Base-by-base conservation (phyloP, 1,140 invertebrate species). In the Paraescarpia echinospica region DNA sequence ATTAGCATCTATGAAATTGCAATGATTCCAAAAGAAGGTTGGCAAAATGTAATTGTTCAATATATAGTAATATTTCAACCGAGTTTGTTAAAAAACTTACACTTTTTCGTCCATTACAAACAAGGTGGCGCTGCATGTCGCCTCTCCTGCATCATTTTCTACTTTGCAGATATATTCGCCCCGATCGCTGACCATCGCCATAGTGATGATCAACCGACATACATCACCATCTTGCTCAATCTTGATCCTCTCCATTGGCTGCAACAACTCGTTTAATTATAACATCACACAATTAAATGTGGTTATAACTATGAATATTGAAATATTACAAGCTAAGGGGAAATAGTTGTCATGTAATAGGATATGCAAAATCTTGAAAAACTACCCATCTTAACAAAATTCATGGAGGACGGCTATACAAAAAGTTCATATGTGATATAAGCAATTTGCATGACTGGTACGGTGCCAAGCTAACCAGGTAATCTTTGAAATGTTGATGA, bases 131-230 rank as follows among this genome's bases (percentile, higher is more conserved):
- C 91, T 89, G 59, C 89, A 92, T 14, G 59, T 48, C 18, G 92
- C 92, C 93, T 94, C 93, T 41, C 93, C 93, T 22, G 92, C 93
- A 88, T 77, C 33, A 91, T 93, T 94, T 35, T 88, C 89, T 33
- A 93, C 93, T 34, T 93, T 91, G 89, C 94, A 94, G 51, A 35
- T 92, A 89, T 94, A 94, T 77, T 93, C 92, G 35, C 93, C 94
- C 34, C 89, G 92, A 91, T 94, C 94, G 14, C 48, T 51, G 34
- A 89, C 48, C 35, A 88, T 88, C 27, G 93, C 88, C 48, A 93
- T 92, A 48, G 41, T 89, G 89, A 94, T 95, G 77, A 95, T 94
- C n/a, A 96, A 93, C 27, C 89, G 89, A 51, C 77, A 89, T 88
- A 91, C 91, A 35, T 92, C 94, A 89, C 93, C 92, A 12, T 88